Evolutionary conservation across 2,797 vertebrate genomes (phyloP), one percentile per base, ranked within the genome.

Genomic region (Phoebastria nigripes): DNA sequence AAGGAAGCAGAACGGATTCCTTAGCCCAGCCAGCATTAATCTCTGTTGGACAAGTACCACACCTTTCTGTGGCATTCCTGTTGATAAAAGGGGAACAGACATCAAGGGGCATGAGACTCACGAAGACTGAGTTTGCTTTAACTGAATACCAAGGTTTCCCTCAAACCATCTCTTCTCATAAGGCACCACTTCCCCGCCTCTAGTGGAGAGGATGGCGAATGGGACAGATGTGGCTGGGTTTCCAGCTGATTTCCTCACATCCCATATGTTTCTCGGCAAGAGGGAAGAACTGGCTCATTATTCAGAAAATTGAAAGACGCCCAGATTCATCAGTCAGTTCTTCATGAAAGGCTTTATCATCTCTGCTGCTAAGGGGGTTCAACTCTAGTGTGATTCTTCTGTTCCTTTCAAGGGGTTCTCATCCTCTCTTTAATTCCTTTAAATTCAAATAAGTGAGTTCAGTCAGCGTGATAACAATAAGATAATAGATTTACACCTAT

Each of bases 231-330:
- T 5, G 56, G 72, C 78, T 81, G 89, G 20, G 42, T 88, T 95
- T 92, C 72, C 84, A 88, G 92, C 84, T 87, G 93, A 41, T 92
- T 93, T 89, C 84, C 77, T 96, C 90, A 79, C 77, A 79, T 84
- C 76, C 96, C 90, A 85, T 91, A 94, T 96, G 96, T 94, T 95
- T 93, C 95, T 96, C 51, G 9, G 89, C 79, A 97, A 95, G 90
- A 92, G 0, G 6, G 69, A 95, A 94, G 88, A 88, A 81, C 69
- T 71, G 82, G 61, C 84, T 96, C 72, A 93, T 95, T 95, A 97
- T 96, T 93, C 78, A 95, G 89, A 94, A 91, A 85, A 92, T 28
- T 87, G 82, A 97, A 95, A 92, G 84, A 89, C 86, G 78, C 87
- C 58, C 71, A 89, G 83, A 93, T 94, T 96, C 84, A 96, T 94